Percentiles rank a stretch among this genome's conserved stretches.
phyloP scores from a whole-genome alignment of 2,888 invertebrate species.

The Caenorhabditis sp. region DNA sequence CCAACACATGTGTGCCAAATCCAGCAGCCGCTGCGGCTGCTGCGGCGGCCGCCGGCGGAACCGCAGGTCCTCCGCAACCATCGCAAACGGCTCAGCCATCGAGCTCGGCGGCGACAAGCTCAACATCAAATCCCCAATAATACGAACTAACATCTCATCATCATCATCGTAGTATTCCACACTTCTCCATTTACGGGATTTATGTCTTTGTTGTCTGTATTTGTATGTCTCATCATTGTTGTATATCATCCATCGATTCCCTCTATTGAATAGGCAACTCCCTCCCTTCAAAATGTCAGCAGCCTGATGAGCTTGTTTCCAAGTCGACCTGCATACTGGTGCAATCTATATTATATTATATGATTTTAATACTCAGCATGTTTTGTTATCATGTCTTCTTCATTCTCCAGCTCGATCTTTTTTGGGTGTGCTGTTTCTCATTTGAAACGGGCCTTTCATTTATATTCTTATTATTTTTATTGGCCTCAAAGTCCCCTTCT shows the following conservation, averaged over 20 bases:
- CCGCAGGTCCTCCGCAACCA: not conserved
- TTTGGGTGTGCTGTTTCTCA: not conserved
- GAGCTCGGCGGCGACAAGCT: not conserved
- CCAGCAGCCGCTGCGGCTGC: not conserved
- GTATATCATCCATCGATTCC: not conserved
- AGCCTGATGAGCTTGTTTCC: not conserved
- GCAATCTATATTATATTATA: not conserved
- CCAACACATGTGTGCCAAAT: conserved; percentile 52
- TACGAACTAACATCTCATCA: not conserved
- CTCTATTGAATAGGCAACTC: not conserved
- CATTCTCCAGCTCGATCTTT: not conserved
- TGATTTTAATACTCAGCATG: not conserved
- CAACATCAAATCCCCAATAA: not conserved
- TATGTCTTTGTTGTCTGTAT: not conserved
- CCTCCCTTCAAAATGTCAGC: not conserved
- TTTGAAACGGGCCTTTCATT: not conserved
- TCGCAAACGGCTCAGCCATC: not conserved
- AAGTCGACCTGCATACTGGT: not conserved
- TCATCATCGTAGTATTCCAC: not conserved
- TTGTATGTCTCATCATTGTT: not conserved
- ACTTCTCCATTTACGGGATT: not conserved
- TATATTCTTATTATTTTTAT: not conserved
- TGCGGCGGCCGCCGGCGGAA: conserved; percentile 1
- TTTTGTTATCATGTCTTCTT: not conserved
- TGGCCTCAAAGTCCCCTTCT: not conserved